phyloP scores from a whole-genome alignment of 1,140 invertebrate species.

The silkworm (Bombyx mori) region DNA sequence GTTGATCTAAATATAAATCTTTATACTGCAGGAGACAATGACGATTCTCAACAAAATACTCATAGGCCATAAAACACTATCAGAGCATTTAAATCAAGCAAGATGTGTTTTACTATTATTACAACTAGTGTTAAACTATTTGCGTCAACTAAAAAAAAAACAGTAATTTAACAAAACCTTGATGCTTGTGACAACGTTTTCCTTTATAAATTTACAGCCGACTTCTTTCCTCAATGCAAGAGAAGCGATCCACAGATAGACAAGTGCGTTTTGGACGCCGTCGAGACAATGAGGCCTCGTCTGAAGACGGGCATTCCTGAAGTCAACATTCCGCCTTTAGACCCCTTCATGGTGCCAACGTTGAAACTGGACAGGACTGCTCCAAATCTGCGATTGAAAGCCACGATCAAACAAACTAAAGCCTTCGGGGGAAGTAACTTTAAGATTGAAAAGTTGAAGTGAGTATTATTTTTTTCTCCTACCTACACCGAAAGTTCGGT shows the following conservation, averaged over 20 bases:
- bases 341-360: slow-evolving; percentile 75
- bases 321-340: slow-evolving; percentile 75
- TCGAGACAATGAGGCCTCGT: slow-evolving; percentile 73
- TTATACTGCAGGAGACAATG: too few species aligned
- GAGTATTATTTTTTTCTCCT: slow-evolving; percentile 26
- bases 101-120: too few species aligned
- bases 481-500: too few species aligned
- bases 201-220: slow-evolving; percentile 49
- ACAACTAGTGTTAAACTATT: too few species aligned
- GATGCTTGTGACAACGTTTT: too few species aligned
- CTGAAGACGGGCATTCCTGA: slow-evolving; percentile 76
- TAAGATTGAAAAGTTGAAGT: slow-evolving; percentile 76
- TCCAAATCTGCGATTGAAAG: slow-evolving; percentile 77
- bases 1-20: too few species aligned
- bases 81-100: too few species aligned
- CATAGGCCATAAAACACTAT: too few species aligned
- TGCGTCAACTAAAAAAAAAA: too few species aligned
- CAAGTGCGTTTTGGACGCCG: slow-evolving; percentile 73
- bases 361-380: slow-evolving; percentile 76
- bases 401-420: slow-evolving; percentile 76
- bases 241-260: slow-evolving; percentile 73
- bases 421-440: slow-evolving; percentile 75
- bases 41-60: too few species aligned
- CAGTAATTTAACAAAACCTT: too few species aligned
- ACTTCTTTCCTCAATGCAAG: slow-evolving; percentile 74